Evolutionary conservation across 1,140 invertebrate genomes (phyloP).

Genomic region (Brachionus asplanchnoidis): DNA sequence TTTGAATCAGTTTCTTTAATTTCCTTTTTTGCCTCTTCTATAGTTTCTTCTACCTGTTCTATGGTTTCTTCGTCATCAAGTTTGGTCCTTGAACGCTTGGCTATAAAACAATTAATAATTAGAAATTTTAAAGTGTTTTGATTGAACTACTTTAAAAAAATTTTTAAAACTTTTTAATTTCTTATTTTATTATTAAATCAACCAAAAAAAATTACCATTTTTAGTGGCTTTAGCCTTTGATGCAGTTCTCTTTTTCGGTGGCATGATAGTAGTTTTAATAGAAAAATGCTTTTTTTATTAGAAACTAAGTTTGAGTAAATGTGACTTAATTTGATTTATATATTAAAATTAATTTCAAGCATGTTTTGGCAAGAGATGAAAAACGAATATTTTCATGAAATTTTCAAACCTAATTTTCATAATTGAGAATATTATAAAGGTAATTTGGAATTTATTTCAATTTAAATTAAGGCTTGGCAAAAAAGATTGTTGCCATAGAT

Average conservation of each 20-base stretch:
- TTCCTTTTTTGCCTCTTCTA: background rate
- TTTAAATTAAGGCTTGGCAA: too few species aligned
- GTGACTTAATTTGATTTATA: background rate
- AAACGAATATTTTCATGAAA: conserved; percentile 38
- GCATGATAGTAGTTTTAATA: background rate
- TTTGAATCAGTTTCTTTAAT: conserved; percentile 2
- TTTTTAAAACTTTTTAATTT: too few species aligned
- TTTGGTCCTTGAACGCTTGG: background rate
- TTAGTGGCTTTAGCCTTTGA: background rate
- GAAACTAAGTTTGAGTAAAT: background rate
- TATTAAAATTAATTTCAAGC: background rate
- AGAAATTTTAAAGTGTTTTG: background rate
- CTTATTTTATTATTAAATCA: background rate
- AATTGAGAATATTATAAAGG: conserved; percentile 42
- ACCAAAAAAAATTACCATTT: background rate
- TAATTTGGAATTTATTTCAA: background rate
- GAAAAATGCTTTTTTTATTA: background rate
- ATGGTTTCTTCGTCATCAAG: background rate
- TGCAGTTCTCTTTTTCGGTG: conserved; percentile 26
- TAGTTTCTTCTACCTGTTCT: background rate
- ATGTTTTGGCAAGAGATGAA: background rate
- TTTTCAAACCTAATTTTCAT: conserved; percentile 50
- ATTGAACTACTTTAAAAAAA: too few species aligned
- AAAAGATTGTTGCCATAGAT: too few species aligned
- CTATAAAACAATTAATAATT: background rate